Percentiles rank a stretch among this genome's conserved stretches.
These are phyloP conservation scores for Pitta sordida DNA, from an alignment of 2,113 vertebrate species.

Conservation along the genomic window DNA sequence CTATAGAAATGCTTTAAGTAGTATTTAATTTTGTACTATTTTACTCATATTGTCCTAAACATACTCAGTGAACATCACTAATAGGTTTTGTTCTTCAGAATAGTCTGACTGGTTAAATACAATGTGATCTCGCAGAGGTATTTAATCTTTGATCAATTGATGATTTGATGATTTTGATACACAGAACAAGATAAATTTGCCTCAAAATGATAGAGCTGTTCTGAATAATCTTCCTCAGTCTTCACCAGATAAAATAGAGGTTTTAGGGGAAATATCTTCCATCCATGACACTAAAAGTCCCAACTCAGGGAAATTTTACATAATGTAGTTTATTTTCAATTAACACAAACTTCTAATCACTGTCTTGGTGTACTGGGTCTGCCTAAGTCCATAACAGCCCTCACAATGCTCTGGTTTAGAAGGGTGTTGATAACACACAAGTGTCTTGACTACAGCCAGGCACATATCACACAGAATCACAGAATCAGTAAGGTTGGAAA, in stretches of 20 bases:
- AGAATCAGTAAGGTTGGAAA: too few relatives aligned
- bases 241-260: background rate
- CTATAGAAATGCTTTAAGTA: background rate
- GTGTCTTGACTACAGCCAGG: too few relatives aligned
- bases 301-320: background rate
- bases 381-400: too few relatives aligned
- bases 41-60: background rate
- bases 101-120: background rate
- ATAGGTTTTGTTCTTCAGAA: background rate
- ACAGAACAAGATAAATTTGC: background rate
- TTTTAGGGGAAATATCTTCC: background rate
- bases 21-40: background rate
- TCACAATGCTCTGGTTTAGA: too few relatives aligned
- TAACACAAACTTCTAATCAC: background rate
- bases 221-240: background rate
- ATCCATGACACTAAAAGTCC: background rate
- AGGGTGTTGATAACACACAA: too few relatives aligned
- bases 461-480: too few relatives aligned
- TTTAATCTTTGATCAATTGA: background rate
- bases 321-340: background rate
- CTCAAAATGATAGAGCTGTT: background rate
- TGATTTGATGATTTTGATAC: background rate
- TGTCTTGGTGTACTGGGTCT: too few relatives aligned
- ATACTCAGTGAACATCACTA: background rate
- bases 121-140: background rate